Evolutionary conservation across 2,888 invertebrate species (phyloP), one percentile per base, ranked within the genome.

Genomic region (Agrochola lychnidis): DNA sequence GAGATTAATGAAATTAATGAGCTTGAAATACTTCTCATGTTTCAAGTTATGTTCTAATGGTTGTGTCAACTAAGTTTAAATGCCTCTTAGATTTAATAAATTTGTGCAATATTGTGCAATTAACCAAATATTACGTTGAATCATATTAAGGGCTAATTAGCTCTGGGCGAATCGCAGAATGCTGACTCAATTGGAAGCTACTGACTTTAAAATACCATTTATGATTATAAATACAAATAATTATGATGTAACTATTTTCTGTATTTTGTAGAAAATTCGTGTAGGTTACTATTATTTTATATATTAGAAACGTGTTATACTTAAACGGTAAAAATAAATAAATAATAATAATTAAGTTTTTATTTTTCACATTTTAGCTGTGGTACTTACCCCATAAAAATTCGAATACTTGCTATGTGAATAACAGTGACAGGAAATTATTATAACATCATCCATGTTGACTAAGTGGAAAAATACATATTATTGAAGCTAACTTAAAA

Each of bases 21-120:
- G 19, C 56, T 70, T 72, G 14, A 62, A 80, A 68, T 63, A 59
- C 7, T 81, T 51, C 5, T 59, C 10, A 16, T 69, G 45, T 59
- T 30, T 22, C 40, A 74, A 64, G 4, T 80, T 25, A n/a, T 12
- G 22, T 12, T 59, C 0, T 48, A 40, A 70, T 56, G 22, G 2
- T 51, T 63, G 10, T 63, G 56, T 14, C 22, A 71, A n/a, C 22
- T 53, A 40, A 40, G 30, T 59, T 59, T 74, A n/a, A 53, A 51
- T 57, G 19, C 7, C 2, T 45, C 45, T 59, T 2, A 22, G 9
- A 30, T 45, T 53, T 19, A 16, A n/a, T 19, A 10, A 48, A 48
- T 57, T 64, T 0, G 22, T 25, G 19, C 16, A 25, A 61, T 19
- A 59, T 64, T 59, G 5, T 36, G 66, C 36, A 45, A 76, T 77